phyloP scores from a whole-genome alignment of 2,797 vertebrate species.

The Amblyraja radiata region DNA sequence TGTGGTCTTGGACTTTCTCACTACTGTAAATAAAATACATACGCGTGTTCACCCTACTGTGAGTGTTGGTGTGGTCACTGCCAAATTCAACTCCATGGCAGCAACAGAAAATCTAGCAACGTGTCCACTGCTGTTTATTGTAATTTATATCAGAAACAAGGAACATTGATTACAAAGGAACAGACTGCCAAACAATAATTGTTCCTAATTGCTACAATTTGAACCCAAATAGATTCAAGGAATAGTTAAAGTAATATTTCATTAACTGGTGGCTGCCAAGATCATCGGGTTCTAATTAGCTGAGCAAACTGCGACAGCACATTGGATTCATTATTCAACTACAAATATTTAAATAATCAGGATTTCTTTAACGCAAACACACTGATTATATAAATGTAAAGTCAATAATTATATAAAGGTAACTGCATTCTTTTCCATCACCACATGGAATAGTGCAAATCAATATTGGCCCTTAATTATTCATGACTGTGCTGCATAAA shows the following conservation, averaged over 20 bases:
- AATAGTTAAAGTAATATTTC: background rate
- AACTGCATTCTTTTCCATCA: background rate
- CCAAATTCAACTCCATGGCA: too few species aligned
- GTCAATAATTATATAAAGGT: background rate
- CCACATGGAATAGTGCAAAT: background rate
- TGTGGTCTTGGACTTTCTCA: too few species aligned
- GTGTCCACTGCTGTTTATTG: background rate
- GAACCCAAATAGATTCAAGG: background rate
- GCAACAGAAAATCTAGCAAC: background rate
- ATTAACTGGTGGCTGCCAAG: background rate
- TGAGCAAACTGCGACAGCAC: background rate
- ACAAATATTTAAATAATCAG: background rate
- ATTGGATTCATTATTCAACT: background rate
- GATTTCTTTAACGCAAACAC: background rate
- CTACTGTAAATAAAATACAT: too few species aligned
- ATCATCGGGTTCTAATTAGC: background rate
- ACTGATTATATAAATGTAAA: background rate
- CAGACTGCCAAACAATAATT: background rate
- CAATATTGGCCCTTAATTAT: background rate
- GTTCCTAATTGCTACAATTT: background rate
- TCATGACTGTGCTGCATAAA: too few species aligned
- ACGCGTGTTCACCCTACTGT: too few species aligned
- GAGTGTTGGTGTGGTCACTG: too few species aligned
- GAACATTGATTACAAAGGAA: background rate
- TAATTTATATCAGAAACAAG: background rate